Conservation (phyloP, 2,797 vertebrate species). For the Enteromius trimaculatus region DNA sequence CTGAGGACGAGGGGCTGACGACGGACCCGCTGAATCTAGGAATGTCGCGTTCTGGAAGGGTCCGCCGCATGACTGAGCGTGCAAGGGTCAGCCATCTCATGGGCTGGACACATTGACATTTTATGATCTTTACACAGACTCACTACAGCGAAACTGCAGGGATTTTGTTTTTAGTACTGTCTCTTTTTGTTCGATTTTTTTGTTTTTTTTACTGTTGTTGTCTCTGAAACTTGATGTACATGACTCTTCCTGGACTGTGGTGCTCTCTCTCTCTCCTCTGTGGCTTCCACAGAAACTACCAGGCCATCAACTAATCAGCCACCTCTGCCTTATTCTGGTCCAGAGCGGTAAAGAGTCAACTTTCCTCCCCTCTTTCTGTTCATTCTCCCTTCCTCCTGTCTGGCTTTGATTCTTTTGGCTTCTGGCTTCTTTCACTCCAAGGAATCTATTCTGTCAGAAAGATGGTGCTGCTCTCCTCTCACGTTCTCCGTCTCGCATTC, state of each 20-base stretch:
- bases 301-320: slow-evolving; percentile 67
- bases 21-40: slow-evolving; percentile 97
- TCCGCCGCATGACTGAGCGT: slow-evolving; percentile 98
- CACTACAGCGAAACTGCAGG: slow-evolving; percentile 87
- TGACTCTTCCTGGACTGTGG: slow-evolving; percentile 72
- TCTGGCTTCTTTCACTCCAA: neutral
- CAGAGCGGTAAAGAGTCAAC: slow-evolving; percentile 71
- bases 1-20: slow-evolving; percentile 85
- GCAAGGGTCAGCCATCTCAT: slow-evolving; percentile 98
- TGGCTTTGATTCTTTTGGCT: slow-evolving; percentile 35
- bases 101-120: slow-evolving; percentile 93
- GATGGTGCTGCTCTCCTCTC: slow-evolving; percentile 55
- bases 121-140: slow-evolving; percentile 58
- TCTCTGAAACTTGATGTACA: slow-evolving; percentile 69
- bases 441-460: slow-evolving; percentile 35
- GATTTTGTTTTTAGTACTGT: slow-evolving; percentile 75
- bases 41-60: slow-evolving; percentile 93
- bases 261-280: slow-evolving; percentile 72
- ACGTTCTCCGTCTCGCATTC: slow-evolving; percentile 28
- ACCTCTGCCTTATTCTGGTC: slow-evolving; percentile 88
- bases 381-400: neutral
- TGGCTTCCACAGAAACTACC: slow-evolving; percentile 62
- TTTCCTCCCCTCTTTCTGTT: slow-evolving; percentile 11
- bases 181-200: slow-evolving; percentile 59
- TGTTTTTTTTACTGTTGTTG: slow-evolving; percentile 58